Percentiles rank a stretch among this genome's conserved stretches.
These are phyloP conservation scores for Tethea ocularis DNA, from an alignment of 2,888 invertebrate species.

Conservation along the genomic window DNA sequence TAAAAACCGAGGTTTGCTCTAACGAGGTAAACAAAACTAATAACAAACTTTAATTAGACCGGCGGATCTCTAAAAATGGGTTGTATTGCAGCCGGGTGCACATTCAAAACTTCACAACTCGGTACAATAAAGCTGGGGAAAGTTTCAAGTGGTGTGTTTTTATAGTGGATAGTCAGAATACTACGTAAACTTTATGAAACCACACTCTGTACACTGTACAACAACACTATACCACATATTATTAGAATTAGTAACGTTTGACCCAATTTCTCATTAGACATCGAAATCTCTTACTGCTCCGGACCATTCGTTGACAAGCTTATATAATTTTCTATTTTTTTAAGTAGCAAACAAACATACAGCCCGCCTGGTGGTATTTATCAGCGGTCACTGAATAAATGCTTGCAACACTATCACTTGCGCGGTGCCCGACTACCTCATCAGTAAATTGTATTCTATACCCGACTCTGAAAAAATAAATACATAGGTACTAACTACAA, in stretches of 20 bases:
- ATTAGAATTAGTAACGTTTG: background rate
- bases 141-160: conserved; percentile 48
- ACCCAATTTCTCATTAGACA: too few relatives aligned
- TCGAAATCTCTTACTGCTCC: too few relatives aligned
- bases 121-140: conserved; percentile 30
- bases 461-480: too few relatives aligned
- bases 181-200: conserved; percentile 21
- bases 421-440: too few relatives aligned
- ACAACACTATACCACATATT: background rate
- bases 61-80: conserved; percentile 25
- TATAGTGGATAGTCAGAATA: conserved; percentile 27
- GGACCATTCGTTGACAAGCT: too few relatives aligned
- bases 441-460: too few relatives aligned
- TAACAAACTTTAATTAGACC: conserved; percentile 29
- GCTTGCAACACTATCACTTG: too few relatives aligned
- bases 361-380: too few relatives aligned
- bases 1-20: background rate
- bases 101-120: conserved; percentile 35
- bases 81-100: conserved; percentile 21
- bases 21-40: conserved; percentile 21
- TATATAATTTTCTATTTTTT: background rate
- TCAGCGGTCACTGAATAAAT: too few relatives aligned
- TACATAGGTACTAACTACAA: background rate
- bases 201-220: background rate
- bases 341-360: background rate